These are phyloP conservation scores for Chymomyza fuscimana DNA, from an alignment of 2,888 invertebrate genomes.

Conservation along the genomic window DNA sequence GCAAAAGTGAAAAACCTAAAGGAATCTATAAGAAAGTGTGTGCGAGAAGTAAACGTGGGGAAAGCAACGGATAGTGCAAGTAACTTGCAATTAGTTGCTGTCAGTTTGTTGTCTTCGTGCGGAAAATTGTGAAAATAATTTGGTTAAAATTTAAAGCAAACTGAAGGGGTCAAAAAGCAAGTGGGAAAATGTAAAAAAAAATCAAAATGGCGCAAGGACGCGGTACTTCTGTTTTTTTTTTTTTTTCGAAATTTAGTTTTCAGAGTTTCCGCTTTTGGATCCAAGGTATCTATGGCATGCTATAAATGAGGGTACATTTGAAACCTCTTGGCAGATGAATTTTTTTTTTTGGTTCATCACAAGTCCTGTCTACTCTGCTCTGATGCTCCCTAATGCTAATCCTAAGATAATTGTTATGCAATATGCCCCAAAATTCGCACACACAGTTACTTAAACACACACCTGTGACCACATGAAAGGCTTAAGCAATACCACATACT, in stretches of 20 bases:
- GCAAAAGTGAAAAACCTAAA: not conserved
- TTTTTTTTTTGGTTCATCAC: too few species aligned
- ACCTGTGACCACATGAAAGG: slow-evolving; percentile 40
- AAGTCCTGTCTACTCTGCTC: not conserved
- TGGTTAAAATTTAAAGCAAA: slow-evolving; percentile 38
- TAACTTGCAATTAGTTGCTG: slow-evolving; percentile 68
- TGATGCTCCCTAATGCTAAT: slow-evolving; percentile 16
- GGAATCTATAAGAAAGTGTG: not conserved
- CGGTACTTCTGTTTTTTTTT: too few species aligned
- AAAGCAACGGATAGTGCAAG: slow-evolving; percentile 23
- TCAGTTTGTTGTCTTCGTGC: slow-evolving; percentile 38
- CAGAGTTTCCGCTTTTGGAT: too few species aligned
- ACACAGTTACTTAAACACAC: not conserved
- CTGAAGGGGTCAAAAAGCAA: not conserved
- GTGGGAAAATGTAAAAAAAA: not conserved
- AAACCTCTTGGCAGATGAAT: too few species aligned
- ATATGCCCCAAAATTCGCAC: slow-evolving; percentile 12
- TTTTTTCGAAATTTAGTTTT: too few species aligned
- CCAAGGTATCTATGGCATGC: too few species aligned
- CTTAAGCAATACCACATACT: slow-evolving; percentile 37
- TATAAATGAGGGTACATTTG: too few species aligned
- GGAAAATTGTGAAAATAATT: slow-evolving; percentile 45
- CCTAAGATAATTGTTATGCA: slow-evolving; percentile 47
- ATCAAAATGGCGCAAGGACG: not conserved
- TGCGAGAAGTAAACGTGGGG: not conserved